Evolutionary conservation across 2,888 invertebrate genomes (phyloP).

Genomic region (Chrysotoxum bicinctum): DNA sequence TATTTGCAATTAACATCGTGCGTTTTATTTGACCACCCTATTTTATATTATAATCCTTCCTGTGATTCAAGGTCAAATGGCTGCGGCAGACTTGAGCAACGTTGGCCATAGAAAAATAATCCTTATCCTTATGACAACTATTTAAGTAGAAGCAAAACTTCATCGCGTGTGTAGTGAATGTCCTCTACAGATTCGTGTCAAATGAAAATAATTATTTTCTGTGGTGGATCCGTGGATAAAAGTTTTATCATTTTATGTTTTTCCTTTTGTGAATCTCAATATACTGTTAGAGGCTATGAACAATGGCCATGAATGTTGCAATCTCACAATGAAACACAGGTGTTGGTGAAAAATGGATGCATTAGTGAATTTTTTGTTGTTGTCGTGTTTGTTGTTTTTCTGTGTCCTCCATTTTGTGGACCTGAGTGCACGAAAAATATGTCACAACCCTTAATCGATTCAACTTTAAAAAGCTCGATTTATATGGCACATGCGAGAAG

Average conservation of each 20-base stretch:
- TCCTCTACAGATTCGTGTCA: constrained; percentile 2
- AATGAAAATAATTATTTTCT: constrained; percentile 12
- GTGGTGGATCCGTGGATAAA: not conserved
- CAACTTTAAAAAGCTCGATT: not conserved
- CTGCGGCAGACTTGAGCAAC: not conserved
- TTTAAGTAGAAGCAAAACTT: not conserved
- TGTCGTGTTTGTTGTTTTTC: no score
- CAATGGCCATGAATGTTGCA: not conserved
- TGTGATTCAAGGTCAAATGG: constrained; percentile 4
- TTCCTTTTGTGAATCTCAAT: not conserved
- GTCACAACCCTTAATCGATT: not conserved
- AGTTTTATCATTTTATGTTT: not conserved
- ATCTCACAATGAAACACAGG: not conserved
- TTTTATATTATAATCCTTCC: no score
- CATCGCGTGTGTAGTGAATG: not conserved
- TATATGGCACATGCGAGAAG: not conserved
- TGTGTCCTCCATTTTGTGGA: not conserved
- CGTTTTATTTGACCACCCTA: no score
- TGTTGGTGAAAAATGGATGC: not conserved
- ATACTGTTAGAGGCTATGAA: not conserved
- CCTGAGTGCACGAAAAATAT: not conserved
- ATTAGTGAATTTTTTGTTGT: not conserved
- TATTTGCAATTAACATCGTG: no score
- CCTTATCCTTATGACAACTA: not conserved
- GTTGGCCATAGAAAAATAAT: not conserved